Conservation (phyloP, 2,888 invertebrate genomes). For the Cryptocheilus praepositus region DNA sequence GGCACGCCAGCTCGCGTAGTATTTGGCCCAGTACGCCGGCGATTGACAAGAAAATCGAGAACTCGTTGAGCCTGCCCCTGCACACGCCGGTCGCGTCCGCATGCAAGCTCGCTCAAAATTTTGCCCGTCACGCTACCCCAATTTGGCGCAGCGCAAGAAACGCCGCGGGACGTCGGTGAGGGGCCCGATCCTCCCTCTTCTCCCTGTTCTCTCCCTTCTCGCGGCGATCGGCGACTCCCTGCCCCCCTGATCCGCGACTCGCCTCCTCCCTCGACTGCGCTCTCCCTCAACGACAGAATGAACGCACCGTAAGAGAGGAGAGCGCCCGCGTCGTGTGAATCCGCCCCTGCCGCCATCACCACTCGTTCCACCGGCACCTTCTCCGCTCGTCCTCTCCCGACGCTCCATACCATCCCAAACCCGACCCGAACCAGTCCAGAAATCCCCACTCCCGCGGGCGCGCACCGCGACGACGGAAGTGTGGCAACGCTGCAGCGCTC, state of each 20-base stretch:
- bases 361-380: conserved; percentile 67
- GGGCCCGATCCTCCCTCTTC: conserved; percentile 1
- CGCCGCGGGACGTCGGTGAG: conserved; percentile 12
- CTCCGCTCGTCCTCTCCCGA: conserved; percentile 55
- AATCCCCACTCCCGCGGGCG: conserved; percentile 60
- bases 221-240: background rate
- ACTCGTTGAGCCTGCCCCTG: conserved; percentile 24
- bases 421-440: conserved; percentile 67
- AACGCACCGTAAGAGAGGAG: conserved; percentile 9
- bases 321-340: conserved; percentile 34
- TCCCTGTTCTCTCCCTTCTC: background rate
- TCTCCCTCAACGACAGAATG: background rate
- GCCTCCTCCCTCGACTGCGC: background rate
- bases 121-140: conserved; percentile 34
- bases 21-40: background rate
- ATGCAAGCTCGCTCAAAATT: conserved; percentile 35
- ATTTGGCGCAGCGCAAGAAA: conserved; percentile 21
- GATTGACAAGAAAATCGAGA: conserved; percentile 29
- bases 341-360: conserved; percentile 70
- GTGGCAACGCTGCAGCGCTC: conserved; percentile 71
- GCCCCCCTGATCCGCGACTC: no score
- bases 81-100: conserved; percentile 38
- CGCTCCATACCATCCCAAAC: conserved; percentile 55
- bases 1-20: conserved; percentile 12
- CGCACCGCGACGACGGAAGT: conserved; percentile 65